Conservation (phyloP, 2,888 invertebrate genomes). For the Pristionchus entomophagus region DNA sequence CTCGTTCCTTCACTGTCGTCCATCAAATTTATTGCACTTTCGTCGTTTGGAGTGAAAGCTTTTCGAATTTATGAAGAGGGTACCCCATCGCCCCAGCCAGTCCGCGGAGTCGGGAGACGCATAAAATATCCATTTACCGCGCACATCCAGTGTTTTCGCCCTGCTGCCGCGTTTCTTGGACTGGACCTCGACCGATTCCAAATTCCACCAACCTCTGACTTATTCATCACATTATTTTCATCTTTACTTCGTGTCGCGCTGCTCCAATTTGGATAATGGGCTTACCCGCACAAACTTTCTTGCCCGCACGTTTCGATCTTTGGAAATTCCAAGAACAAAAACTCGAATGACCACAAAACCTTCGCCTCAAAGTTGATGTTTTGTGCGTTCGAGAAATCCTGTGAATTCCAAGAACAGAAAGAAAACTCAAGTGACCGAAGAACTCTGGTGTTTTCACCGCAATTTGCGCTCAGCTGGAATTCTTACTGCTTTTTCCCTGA, state of each 20-base stretch:
- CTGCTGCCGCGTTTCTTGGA: too few relatives aligned
- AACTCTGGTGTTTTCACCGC: too few relatives aligned
- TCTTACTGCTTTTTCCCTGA: too few relatives aligned
- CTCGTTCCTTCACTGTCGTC: neutral
- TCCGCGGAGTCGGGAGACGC: neutral
- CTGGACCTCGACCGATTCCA: neutral
- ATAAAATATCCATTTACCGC: conserved; percentile 5
- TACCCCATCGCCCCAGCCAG: neutral
- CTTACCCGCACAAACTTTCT: too few relatives aligned
- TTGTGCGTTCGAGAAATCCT: too few relatives aligned
- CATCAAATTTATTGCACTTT: conserved; percentile 30
- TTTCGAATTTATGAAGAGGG: conserved; percentile 20
- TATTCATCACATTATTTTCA: neutral
- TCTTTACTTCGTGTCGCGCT: neutral
- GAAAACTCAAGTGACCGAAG: too few relatives aligned
- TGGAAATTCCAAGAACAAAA: too few relatives aligned
- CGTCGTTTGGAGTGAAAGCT: conserved; percentile 9
- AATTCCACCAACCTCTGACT: neutral
- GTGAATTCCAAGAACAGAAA: too few relatives aligned
- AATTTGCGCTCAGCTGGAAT: too few relatives aligned
- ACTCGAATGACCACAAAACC: too few relatives aligned
- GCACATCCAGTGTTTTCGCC: neutral
- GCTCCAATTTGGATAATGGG: neutral
- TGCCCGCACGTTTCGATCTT: too few relatives aligned
- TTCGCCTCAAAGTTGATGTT: too few relatives aligned